Percentiles rank a stretch among this genome's conserved stretches.
phyloP scores from a whole-genome alignment of 2,113 vertebrate species.

The Spea bombifrons region DNA sequence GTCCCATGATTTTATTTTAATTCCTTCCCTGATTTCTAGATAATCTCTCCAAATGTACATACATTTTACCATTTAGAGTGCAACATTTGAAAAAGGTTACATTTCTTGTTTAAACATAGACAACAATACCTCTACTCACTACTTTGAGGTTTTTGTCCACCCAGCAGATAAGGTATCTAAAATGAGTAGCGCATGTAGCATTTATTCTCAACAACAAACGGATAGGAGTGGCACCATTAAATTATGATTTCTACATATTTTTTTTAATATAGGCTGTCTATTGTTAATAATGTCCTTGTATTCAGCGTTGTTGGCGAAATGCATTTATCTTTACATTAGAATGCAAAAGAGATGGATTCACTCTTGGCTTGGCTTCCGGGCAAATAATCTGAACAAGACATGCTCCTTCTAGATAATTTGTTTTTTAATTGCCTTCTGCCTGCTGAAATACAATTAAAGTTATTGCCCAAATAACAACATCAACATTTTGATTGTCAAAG shows the following conservation, averaged over 20 bases:
- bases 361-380: slow-evolving; percentile 71
- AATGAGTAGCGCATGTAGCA: slow-evolving; percentile 5
- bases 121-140: too few relatives aligned
- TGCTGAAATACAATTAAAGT: slow-evolving; percentile 83
- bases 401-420: slow-evolving; percentile 77
- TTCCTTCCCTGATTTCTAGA: too few relatives aligned
- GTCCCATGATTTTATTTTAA: too few relatives aligned
- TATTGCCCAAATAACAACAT: slow-evolving; percentile 79
- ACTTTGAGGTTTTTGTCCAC: slow-evolving; percentile 22
- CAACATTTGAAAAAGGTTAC: too few relatives aligned
- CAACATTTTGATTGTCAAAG: slow-evolving; percentile 78
- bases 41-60: too few relatives aligned
- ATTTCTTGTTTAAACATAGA: too few relatives aligned
- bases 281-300: slow-evolving; percentile 33
- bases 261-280: slow-evolving; percentile 28
- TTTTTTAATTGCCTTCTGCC: slow-evolving; percentile 78
- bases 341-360: slow-evolving; percentile 69
- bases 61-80: too few relatives aligned
- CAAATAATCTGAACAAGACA: slow-evolving; percentile 67
- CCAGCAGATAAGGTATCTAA: not conserved
- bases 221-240: slow-evolving; percentile 24
- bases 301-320: slow-evolving; percentile 63
- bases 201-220: slow-evolving; percentile 4
- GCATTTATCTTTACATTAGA: slow-evolving; percentile 69
- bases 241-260: not conserved